phyloP scores from a whole-genome alignment of 2,888 invertebrate species.

The Cheilosia grossa region DNA sequence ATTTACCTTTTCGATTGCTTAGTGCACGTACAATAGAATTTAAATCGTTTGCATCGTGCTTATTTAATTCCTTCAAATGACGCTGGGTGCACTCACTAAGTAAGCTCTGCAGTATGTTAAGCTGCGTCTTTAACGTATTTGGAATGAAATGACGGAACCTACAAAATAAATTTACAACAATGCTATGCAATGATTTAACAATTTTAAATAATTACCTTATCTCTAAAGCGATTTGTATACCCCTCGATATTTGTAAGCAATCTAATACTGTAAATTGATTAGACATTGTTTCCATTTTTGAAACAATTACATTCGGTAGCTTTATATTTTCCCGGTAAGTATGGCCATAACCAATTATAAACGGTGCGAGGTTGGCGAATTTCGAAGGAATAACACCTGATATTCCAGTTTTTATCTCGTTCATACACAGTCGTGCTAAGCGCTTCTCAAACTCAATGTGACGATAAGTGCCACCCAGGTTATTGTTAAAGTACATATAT shows the following conservation, averaged over 20 bases:
- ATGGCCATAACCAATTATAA: conserved; percentile 84
- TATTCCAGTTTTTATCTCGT: conserved; percentile 80
- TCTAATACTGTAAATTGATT: conserved; percentile 82
- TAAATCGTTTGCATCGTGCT: conserved; percentile 78
- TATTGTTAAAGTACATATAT: conserved; percentile 85
- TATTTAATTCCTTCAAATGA: conserved; percentile 77
- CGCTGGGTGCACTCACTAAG: conserved; percentile 80
- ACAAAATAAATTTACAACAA: conserved; percentile 15
- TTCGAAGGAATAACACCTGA: conserved; percentile 81
- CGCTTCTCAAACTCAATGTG: conserved; percentile 83
- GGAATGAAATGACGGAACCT: conserved; percentile 79
- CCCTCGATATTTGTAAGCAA: conserved; percentile 83
- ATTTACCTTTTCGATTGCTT: conserved; percentile 79
- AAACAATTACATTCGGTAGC: conserved; percentile 81
- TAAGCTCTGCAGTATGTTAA: conserved; percentile 79
- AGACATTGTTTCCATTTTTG: conserved; percentile 82
- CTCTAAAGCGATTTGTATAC: conserved; percentile 82
- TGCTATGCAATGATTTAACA: background rate
- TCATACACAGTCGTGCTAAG: conserved; percentile 81
- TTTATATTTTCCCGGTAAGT: conserved; percentile 79
- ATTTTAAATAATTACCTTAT: conserved; percentile 75
- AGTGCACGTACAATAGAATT: conserved; percentile 80
- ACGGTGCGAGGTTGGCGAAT: conserved; percentile 82
- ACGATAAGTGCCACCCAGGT: conserved; percentile 84
- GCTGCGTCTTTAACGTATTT: conserved; percentile 77